A percentile compares a stretch with the other conserved stretches of the same genome.
These are phyloP conservation scores for Apogon talboti DNA, from an alignment of 2,797 vertebrate species.

Conservation along the genomic window DNA sequence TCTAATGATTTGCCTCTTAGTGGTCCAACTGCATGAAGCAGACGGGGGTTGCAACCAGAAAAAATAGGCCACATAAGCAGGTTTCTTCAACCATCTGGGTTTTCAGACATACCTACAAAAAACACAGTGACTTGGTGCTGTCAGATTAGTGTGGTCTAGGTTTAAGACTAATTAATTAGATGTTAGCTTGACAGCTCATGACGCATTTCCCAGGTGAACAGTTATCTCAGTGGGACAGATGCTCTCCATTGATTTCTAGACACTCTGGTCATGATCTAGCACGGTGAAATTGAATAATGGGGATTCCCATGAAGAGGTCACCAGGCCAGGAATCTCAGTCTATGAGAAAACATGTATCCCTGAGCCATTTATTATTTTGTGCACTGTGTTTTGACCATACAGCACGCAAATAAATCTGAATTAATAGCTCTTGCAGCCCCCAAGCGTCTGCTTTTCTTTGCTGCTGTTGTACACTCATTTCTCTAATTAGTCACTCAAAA, in stretches of 20 bases:
- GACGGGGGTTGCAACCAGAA: constrained; percentile 28
- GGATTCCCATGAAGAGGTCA: constrained; percentile 67
- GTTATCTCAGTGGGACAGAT: constrained; percentile 77
- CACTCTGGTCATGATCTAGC: constrained; percentile 35
- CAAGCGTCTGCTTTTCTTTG: constrained; percentile 1
- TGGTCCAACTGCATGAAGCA: constrained; percentile 58
- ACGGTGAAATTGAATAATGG: constrained; percentile 63
- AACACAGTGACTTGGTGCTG: constrained; percentile 41
- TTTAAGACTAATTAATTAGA: constrained; percentile 69
- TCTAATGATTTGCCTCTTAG: constrained; percentile 64
- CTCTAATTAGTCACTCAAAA: constrained; percentile 41
- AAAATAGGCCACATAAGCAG: constrained; percentile 59
- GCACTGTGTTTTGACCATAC: neutral
- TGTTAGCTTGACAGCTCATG: constrained; percentile 60
- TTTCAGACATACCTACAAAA: constrained; percentile 43
- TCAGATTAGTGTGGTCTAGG: constrained; percentile 40
- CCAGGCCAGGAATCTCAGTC: constrained; percentile 29
- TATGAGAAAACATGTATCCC: constrained; percentile 3
- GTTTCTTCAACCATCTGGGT: constrained; percentile 53
- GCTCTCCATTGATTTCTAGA: constrained; percentile 73
- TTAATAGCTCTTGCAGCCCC: neutral
- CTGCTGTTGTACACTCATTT: constrained; percentile 21
- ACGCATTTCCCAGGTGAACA: constrained; percentile 61
- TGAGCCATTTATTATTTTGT: neutral
- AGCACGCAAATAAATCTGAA: constrained; percentile 5